phyloP scores from a whole-genome alignment of 2,797 vertebrate genomes.

The Scolopax rusticola region DNA sequence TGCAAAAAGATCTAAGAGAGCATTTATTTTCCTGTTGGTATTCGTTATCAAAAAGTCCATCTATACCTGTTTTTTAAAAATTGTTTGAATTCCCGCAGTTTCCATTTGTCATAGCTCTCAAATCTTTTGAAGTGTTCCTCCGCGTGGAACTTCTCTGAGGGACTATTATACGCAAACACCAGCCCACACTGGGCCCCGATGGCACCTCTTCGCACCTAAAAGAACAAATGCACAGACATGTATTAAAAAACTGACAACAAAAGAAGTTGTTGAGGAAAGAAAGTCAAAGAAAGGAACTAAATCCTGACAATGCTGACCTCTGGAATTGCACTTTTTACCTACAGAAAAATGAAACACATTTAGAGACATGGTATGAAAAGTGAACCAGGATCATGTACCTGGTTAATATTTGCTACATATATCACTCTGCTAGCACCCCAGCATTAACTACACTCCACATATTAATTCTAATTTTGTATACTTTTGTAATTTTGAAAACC shows the following conservation, averaged over 20 bases:
- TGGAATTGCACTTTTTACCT: not conserved
- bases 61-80: slow-evolving; percentile 91
- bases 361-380: not conserved
- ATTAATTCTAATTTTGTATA: not conserved
- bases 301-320: not conserved
- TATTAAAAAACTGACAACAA: not conserved
- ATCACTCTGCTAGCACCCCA: not conserved
- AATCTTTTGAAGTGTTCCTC: slow-evolving; percentile 95
- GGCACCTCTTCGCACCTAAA: slow-evolving; percentile 92
- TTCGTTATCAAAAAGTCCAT: not conserved
- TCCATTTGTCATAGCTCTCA: slow-evolving; percentile 91
- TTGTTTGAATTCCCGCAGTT: slow-evolving; percentile 89
- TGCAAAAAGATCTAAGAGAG: rapidly evolving
- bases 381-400: rapidly evolving
- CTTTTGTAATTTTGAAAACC: not conserved
- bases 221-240: not conserved
- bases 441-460: not conserved
- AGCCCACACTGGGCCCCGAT: slow-evolving; percentile 95
- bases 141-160: slow-evolving; percentile 87
- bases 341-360: not conserved
- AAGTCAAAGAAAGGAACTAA: not conserved
- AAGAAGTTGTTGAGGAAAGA: not conserved
- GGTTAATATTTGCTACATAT: not conserved
- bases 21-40: not conserved
- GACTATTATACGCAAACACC: slow-evolving; percentile 91